A percentile compares a stretch with the other conserved stretches of the same genome.
Conservation (phyloP, 1,140 invertebrate genomes). For the Drosophila erecta region DNA sequence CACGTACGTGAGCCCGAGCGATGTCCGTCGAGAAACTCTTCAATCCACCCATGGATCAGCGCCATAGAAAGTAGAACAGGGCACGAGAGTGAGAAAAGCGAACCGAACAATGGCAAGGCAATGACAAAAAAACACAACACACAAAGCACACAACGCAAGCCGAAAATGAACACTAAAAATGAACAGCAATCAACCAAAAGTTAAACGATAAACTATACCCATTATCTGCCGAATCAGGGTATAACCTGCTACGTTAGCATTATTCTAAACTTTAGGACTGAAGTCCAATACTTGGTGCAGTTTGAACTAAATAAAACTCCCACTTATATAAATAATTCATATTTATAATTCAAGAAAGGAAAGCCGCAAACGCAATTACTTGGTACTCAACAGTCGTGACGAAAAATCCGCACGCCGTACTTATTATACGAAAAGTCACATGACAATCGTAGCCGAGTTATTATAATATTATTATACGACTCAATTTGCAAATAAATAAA, state of each 20-base stretch:
- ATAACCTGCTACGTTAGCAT: neutral
- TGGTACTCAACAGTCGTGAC: slow-evolving; percentile 11
- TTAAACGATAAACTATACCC: slow-evolving; percentile 24
- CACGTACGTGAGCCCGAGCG: slow-evolving; percentile 7
- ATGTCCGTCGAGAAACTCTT: slow-evolving; percentile 45
- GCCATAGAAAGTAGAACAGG: slow-evolving; percentile 74
- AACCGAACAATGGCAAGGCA: slow-evolving; percentile 33
- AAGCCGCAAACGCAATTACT: neutral
- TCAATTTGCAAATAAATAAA: slow-evolving; percentile 75
- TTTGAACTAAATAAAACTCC: too few species aligned
- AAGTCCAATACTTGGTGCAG: too few species aligned
- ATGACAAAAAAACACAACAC: slow-evolving; percentile 27
- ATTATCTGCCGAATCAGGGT: neutral
- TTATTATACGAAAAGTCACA: slow-evolving; percentile 55
- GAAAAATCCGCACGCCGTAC: neutral
- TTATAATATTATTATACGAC: slow-evolving; percentile 40
- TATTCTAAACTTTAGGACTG: neutral
- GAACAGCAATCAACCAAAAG: slow-evolving; percentile 37
- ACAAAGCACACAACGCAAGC: slow-evolving; percentile 19
- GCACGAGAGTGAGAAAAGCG: slow-evolving; percentile 55
- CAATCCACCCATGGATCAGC: slow-evolving; percentile 60
- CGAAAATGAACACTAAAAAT: slow-evolving; percentile 43
- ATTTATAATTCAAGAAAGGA: neutral
- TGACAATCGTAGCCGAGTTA: slow-evolving; percentile 61
- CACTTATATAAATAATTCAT: neutral